Base-by-base conservation (phyloP, 2,888 invertebrate species). In the Coleophora flavipennella region DNA sequence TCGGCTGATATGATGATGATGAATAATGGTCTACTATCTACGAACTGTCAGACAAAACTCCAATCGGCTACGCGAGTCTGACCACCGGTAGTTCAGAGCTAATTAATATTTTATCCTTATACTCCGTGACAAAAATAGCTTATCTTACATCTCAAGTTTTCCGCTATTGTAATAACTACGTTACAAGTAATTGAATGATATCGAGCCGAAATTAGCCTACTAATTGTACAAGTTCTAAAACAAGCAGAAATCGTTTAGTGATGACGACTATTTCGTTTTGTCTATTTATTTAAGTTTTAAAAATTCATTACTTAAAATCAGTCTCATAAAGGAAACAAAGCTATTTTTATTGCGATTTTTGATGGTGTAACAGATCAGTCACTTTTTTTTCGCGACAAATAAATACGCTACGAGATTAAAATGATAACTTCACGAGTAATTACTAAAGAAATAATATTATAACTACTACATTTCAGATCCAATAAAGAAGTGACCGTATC, bases 111-210 rank as follows among this genome's bases (percentile, higher is more conserved):
- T 63, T 63, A 53, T 50, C 69, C 63, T 62, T 71, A 74, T 65
- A 62, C 61, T 67, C 67, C 62, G 73, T 83, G 80, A 74, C 75
- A 84, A 84, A 84, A 84, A 83, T 84, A 84, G 70, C 76, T 66
- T 77, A 62, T 68, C 72, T 77, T 74, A 72, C 59, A 51, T 55
- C 20, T 57, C 64, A 66, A 70, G 49, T 66, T 62, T 59, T 62
- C 60, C 38, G 56, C 63, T 66, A 62, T 57, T 61, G 6, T 6
- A 20, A 20, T 20, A 20, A 20, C 20, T 20, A 20, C 20, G 20
- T 56, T 67, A 72, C 60, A 67, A 57, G 59, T 77, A 74, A 77
- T 77, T 76, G 20, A 20, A 20, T 20, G 77, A 76, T 75, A 76
- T 79, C 67, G 64, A 64, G 65, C 72, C 67, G 57, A 63, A 61